Percentiles rank a stretch among this genome's conserved stretches.
These are phyloP conservation scores for Colinus virginianus DNA, from an alignment of 2,113 vertebrate species.

Conservation along the genomic window DNA sequence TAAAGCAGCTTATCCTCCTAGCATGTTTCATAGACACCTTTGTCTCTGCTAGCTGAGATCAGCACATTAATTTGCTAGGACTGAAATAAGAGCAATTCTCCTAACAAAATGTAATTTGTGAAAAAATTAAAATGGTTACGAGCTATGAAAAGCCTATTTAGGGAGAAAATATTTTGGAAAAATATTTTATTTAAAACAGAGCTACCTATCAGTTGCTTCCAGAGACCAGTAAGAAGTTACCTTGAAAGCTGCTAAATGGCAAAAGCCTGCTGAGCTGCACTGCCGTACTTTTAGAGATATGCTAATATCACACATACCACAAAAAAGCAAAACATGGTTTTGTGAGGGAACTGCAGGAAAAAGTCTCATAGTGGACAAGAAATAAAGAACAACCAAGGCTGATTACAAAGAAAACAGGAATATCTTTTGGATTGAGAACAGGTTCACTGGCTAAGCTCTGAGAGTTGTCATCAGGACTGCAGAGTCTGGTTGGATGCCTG, in stretches of 20 bases:
- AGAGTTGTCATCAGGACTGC: too few relatives aligned
- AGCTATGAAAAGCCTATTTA: conserved; percentile 16
- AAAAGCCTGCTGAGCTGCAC: conserved; percentile 41
- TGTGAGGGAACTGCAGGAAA: neutral
- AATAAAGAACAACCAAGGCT: neutral
- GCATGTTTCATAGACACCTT: conserved; percentile 2
- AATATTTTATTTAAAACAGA: conserved; percentile 14
- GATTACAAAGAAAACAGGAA: neutral
- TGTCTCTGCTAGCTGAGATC: neutral
- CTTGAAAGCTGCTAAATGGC: conserved; percentile 24
- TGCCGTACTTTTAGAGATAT: neutral
- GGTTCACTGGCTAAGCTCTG: too few relatives aligned
- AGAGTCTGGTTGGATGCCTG: too few relatives aligned
- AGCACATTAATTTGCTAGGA: conserved; percentile 1
- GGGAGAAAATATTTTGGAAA: conserved; percentile 35
- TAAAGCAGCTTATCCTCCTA: conserved; percentile 7
- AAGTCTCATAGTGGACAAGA: neutral
- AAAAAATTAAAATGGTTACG: neutral
- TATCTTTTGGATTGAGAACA: neutral
- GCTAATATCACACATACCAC: neutral
- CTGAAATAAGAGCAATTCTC: neutral
- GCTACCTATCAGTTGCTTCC: conserved; percentile 31
- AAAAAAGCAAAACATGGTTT: conserved; percentile 8
- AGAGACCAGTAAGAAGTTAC: neutral
- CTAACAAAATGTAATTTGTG: conserved; percentile 10